Evolutionary conservation across 2,797 vertebrate species (phyloP).

Genomic region (Hyperoplus lanceolatus): DNA sequence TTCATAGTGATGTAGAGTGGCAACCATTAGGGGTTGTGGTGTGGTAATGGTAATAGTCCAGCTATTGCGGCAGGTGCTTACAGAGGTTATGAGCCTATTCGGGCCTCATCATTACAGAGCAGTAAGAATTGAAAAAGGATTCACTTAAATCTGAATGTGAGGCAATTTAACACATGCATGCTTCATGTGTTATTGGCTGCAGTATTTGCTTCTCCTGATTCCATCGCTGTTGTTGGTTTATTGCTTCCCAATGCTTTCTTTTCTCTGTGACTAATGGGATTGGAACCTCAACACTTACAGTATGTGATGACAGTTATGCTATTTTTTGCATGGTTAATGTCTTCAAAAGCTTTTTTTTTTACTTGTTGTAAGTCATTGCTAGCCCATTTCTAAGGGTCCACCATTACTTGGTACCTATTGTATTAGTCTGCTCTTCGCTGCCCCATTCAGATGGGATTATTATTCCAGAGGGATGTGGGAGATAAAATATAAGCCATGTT

Average conservation of each 20-base stretch:
- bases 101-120: constrained; percentile 72
- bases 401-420: constrained; percentile 43
- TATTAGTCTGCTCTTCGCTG: constrained; percentile 41
- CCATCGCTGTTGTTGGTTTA: constrained; percentile 30
- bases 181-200: constrained; percentile 49
- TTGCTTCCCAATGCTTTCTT: constrained; percentile 16
- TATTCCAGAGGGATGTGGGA: constrained; percentile 61
- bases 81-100: constrained; percentile 81
- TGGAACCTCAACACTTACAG: constrained; percentile 24
- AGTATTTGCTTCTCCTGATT: constrained; percentile 28
- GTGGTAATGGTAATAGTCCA: constrained; percentile 79
- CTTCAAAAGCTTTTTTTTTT: constrained; percentile 22
- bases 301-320: not conserved
- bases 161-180: constrained; percentile 72
- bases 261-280: constrained; percentile 31
- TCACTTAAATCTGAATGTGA: constrained; percentile 68
- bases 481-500: constrained; percentile 61
- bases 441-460: constrained; percentile 61
- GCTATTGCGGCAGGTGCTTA: constrained; percentile 83
- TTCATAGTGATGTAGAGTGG: constrained; percentile 73
- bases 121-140: constrained; percentile 66
- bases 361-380: constrained; percentile 19
- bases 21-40: constrained; percentile 71
- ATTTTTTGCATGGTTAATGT: constrained; percentile 36
- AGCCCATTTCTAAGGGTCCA: constrained; percentile 31